Conservation (phyloP, 2,888 invertebrate species). For the Pseudococcus longispinus region DNA sequence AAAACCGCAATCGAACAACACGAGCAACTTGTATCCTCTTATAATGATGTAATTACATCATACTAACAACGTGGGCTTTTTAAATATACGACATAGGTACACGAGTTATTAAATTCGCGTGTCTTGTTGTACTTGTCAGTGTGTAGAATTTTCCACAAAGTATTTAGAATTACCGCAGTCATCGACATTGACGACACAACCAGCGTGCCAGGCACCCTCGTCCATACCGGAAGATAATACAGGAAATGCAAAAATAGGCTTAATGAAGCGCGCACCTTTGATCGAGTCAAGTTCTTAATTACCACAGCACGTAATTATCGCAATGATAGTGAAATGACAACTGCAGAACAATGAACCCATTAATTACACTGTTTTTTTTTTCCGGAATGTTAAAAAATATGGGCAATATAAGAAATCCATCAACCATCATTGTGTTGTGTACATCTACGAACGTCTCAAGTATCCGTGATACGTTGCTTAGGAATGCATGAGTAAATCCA, state of each 20-base stretch:
- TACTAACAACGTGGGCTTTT: neutral
- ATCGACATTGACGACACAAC: neutral
- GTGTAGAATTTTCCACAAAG: neutral
- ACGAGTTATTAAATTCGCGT: conserved; percentile 11
- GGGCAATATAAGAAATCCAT: neutral
- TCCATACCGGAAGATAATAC: neutral
- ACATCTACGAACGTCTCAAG: neutral
- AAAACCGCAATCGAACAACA: conserved; percentile 31
- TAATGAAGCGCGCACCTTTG: neutral
- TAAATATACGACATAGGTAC: neutral
- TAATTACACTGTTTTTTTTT: neutral
- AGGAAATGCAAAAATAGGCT: neutral
- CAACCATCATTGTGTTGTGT: neutral
- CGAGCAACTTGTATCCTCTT: conserved; percentile 1
- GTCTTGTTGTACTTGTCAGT: neutral
- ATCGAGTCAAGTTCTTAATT: neutral
- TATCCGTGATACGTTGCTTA: neutral
- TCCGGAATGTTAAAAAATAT: neutral
- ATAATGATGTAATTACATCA: conserved; percentile 44
- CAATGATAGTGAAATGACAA: neutral
- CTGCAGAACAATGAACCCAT: neutral
- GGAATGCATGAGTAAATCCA: conserved; percentile 20
- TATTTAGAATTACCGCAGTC: neutral
- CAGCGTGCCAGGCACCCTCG: neutral
- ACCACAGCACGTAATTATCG: neutral